Conservation (phyloP, 2,888 invertebrate genomes). For the Zygothrica quintamaculata region DNA sequence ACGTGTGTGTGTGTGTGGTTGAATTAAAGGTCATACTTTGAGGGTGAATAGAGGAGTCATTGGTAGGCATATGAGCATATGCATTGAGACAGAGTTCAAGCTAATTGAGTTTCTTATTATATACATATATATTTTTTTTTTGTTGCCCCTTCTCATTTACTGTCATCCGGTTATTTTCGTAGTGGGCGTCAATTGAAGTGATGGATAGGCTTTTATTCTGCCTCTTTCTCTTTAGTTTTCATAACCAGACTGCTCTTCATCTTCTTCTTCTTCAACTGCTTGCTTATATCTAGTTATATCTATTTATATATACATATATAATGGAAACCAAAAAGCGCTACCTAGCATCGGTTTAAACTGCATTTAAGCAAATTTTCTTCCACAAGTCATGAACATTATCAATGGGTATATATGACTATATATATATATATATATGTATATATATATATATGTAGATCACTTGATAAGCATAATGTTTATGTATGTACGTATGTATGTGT, state of each 20-base stretch:
- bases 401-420: constrained; percentile 4
- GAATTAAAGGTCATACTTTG: constrained; percentile 17
- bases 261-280: neutral
- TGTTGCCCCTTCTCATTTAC: constrained; percentile 18
- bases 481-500: neutral
- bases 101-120: constrained; percentile 57
- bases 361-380: constrained; percentile 31
- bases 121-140: too few relatives aligned
- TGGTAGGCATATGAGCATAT: neutral
- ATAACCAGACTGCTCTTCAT: too few relatives aligned
- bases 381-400: neutral
- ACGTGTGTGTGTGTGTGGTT: neutral
- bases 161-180: constrained; percentile 41
- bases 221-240: constrained; percentile 26
- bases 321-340: constrained; percentile 60
- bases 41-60: neutral
- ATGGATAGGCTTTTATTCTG: constrained; percentile 18
- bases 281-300: neutral
- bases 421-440: neutral
- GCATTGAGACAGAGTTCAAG: constrained; percentile 23
- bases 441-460: constrained; percentile 1
- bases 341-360: constrained; percentile 46
- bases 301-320: neutral
- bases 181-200: constrained; percentile 58
- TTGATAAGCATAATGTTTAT: neutral